Conservation (phyloP, 1,140 invertebrate species). For the Ctenoplectra terminalis region DNA sequence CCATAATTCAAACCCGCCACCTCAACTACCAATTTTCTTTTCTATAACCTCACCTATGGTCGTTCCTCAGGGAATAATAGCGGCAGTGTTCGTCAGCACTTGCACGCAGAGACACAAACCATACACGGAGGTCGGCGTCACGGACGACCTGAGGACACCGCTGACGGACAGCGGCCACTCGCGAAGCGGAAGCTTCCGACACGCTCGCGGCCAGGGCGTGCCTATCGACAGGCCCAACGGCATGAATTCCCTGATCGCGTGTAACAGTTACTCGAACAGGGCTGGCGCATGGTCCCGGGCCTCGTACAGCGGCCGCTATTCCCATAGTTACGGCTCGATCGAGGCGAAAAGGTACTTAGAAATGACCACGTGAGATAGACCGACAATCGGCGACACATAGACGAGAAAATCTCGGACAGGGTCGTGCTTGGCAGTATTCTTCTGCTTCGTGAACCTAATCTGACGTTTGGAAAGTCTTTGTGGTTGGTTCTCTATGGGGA, state of each 20-base stretch:
- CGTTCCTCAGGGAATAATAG: slow-evolving; percentile 75
- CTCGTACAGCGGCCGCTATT: slow-evolving; percentile 81
- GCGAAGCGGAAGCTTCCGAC: slow-evolving; percentile 36
- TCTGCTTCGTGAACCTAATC: background rate
- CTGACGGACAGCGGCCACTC: slow-evolving; percentile 72
- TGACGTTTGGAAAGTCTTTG: too few relatives aligned
- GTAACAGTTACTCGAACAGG: slow-evolving; percentile 90
- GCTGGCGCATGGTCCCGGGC: slow-evolving; percentile 85
- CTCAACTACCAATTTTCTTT: background rate
- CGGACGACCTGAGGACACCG: slow-evolving; percentile 73
- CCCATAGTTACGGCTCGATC: slow-evolving; percentile 85
- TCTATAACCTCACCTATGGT: too few relatives aligned
- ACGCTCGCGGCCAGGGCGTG: slow-evolving; percentile 59
- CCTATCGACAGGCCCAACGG: slow-evolving; percentile 84
- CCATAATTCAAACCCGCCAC: too few relatives aligned
- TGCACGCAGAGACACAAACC: slow-evolving; percentile 75
- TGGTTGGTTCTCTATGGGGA: background rate
- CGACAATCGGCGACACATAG: background rate
- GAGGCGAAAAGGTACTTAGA: slow-evolving; percentile 79
- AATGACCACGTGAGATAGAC: slow-evolving; percentile 75
- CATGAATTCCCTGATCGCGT: slow-evolving; percentile 89
- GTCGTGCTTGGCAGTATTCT: background rate
- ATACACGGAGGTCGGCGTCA: slow-evolving; percentile 76
- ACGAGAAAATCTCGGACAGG: slow-evolving; percentile 14
- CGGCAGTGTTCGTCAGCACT: slow-evolving; percentile 77